A percentile compares a stretch with the other conserved stretches of the same genome.
These are phyloP conservation scores for Rhabdophis nuchalis DNA, from an alignment of 2,797 vertebrate genomes.

Conservation along the genomic window DNA sequence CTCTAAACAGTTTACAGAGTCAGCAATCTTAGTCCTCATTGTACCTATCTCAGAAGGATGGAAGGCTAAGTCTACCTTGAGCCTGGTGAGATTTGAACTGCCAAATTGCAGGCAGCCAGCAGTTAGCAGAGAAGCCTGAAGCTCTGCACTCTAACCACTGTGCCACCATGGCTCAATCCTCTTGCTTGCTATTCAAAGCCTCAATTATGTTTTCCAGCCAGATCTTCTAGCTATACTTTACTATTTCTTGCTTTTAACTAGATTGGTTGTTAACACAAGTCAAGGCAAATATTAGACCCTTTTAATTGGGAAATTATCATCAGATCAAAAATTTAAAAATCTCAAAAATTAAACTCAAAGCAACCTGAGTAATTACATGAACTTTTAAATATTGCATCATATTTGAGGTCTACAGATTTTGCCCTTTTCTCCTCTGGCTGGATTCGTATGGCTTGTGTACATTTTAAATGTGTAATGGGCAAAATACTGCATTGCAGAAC, in stretches of 20 bases:
- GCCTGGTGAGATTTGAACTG: too few species aligned
- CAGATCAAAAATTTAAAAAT: background rate
- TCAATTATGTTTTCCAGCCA: background rate
- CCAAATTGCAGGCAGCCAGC: too few species aligned
- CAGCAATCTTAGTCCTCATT: too few species aligned
- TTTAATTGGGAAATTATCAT: background rate
- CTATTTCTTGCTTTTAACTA: background rate
- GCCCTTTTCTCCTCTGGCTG: background rate
- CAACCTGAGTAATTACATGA: background rate
- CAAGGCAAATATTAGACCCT: background rate
- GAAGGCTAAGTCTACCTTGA: too few species aligned
- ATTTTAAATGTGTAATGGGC: background rate
- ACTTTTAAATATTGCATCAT: background rate
- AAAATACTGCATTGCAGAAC: constrained; percentile 24
- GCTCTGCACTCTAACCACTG: too few species aligned
- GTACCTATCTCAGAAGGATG: too few species aligned
- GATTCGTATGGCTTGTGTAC: background rate
- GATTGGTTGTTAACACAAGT: background rate
- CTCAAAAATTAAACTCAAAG: background rate
- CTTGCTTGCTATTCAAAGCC: background rate
- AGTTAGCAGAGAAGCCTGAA: too few species aligned
- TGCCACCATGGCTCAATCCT: background rate
- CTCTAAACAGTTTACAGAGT: too few species aligned
- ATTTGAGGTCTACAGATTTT: background rate
- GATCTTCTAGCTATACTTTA: background rate